Conservation (phyloP, 2,113 vertebrate species). For the Phrynosoma blainvillii region DNA sequence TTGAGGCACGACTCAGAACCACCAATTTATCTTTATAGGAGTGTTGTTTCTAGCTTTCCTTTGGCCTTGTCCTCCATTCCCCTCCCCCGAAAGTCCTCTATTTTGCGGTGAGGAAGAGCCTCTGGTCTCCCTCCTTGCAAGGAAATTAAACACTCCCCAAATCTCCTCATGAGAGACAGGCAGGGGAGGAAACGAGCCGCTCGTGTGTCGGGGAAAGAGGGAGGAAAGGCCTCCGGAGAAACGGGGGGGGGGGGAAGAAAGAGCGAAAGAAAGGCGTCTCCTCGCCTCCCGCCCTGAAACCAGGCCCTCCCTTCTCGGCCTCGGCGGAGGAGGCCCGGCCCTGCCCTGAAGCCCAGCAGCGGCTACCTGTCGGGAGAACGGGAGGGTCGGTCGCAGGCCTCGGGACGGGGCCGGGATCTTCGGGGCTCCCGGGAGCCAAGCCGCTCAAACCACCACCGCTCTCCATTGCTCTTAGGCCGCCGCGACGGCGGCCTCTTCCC, state of each 20-base stretch:
- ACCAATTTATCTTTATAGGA: too few species aligned
- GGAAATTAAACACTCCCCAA: too few species aligned
- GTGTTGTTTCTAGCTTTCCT: too few species aligned
- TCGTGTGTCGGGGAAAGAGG: neutral
- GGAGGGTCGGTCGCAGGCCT: neutral
- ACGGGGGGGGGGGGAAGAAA: too few species aligned
- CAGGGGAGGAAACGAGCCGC: neutral
- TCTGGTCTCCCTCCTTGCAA: too few species aligned
- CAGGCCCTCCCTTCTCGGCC: too few species aligned
- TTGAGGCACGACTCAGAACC: too few species aligned
- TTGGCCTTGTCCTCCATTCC: too few species aligned
- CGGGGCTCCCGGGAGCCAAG: neutral
- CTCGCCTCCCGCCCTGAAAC: neutral
- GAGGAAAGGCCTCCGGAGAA: neutral
- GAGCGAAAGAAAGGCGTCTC: neutral
- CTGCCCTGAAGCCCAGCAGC: too few species aligned
- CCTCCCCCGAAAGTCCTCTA: too few species aligned
- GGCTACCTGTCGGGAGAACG: constrained; percentile 27
- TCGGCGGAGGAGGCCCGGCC: too few species aligned
- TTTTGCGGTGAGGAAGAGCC: too few species aligned
- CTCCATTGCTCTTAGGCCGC: constrained; percentile 28
- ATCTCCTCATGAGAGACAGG: neutral
- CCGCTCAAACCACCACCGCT: neutral
- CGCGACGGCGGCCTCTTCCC: constrained; percentile 44
- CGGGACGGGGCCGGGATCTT: constrained; percentile 3